Evolutionary conservation across 2,797 vertebrate species (phyloP), one percentile per base, ranked within the genome.

Genomic region (Chelon auratus): DNA sequence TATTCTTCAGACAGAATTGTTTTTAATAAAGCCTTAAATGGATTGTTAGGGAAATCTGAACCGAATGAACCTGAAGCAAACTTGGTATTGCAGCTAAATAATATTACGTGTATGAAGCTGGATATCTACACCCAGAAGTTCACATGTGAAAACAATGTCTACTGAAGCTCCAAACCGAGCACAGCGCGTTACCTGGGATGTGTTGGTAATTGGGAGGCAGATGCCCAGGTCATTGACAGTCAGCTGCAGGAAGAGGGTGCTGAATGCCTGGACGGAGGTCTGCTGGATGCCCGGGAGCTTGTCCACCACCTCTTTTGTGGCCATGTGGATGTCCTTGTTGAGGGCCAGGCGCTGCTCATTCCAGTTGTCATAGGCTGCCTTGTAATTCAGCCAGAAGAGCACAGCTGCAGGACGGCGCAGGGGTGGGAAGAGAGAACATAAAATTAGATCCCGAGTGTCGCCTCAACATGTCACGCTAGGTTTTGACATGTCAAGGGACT

Each of bases 311-410:
- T 99, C 98, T 81, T 98, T 99, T 0, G 98, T 99, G 80, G 98
- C 98, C 96, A 98, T 92, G 67, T 99, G 98, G 87, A 99, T 97
- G 86, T 99, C 98, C 47, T 97, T 99, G 90, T 98, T 97, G 45
- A 99, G 95, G 57, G 98, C 98, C 95, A 99, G 63, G 22, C 98
- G 94, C 89, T 99, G 98, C 72, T 99, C 98, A 18, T 99, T 99
- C 98, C 98, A 99, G 89, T 98, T 99, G 90, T 99, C 98, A 52
- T 99, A 99, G 0, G 98, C 98, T 3, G 98, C 98, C 78, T 99
- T 99, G 91, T 99, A 99, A 91, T 99, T 99, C 83, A 99, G 95
- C 98, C 98, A 99, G 87, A 99, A 99, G 0, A 99, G 95, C 64
- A 99, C 98, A 83, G 98, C 98, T 99, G 90, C 77, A 77, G 87